Evolutionary conservation across 2,888 invertebrate genomes (phyloP).

Genomic region (Psococerastis gibbosa): DNA sequence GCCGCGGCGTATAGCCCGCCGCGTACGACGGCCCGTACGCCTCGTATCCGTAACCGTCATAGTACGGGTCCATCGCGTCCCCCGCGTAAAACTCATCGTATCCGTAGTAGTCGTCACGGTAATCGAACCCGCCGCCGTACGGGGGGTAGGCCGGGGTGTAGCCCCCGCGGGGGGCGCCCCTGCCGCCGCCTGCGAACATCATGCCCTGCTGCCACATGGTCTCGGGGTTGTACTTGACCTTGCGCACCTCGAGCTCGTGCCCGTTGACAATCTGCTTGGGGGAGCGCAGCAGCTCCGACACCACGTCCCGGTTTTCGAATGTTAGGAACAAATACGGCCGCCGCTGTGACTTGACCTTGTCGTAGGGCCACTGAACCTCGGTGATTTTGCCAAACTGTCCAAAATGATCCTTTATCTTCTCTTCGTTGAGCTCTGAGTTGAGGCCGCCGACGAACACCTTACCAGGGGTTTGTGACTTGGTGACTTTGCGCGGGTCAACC

Average conservation of each 20-base stretch:
- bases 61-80: slow-evolving; percentile 21
- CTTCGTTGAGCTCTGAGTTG: slow-evolving; percentile 38
- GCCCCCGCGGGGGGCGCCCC: slow-evolving; percentile 20
- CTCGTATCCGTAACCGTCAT: slow-evolving; percentile 1
- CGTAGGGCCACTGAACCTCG: slow-evolving; percentile 43
- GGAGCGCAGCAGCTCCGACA: slow-evolving; percentile 34
- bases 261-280: slow-evolving; percentile 37
- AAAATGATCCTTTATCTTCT: slow-evolving; percentile 38
- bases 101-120: slow-evolving; percentile 26
- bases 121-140: slow-evolving; percentile 26
- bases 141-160: slow-evolving; percentile 25
- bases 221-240: slow-evolving; percentile 35
- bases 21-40: background rate
- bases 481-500: slow-evolving; percentile 43
- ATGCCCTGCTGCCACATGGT: slow-evolving; percentile 26
- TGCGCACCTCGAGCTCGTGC: slow-evolving; percentile 35
- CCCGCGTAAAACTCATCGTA: slow-evolving; percentile 25
- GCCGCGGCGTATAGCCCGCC: background rate
- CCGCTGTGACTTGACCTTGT: slow-evolving; percentile 40
- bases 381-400: slow-evolving; percentile 38
- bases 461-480: slow-evolving; percentile 38
- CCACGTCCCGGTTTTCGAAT: slow-evolving; percentile 40
- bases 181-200: slow-evolving; percentile 19
- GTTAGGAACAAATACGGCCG: slow-evolving; percentile 45
- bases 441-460: slow-evolving; percentile 47